These are phyloP conservation scores for Hofmannophila pseudospretella DNA, from an alignment of 2,888 invertebrate species.

Conservation along the genomic window DNA sequence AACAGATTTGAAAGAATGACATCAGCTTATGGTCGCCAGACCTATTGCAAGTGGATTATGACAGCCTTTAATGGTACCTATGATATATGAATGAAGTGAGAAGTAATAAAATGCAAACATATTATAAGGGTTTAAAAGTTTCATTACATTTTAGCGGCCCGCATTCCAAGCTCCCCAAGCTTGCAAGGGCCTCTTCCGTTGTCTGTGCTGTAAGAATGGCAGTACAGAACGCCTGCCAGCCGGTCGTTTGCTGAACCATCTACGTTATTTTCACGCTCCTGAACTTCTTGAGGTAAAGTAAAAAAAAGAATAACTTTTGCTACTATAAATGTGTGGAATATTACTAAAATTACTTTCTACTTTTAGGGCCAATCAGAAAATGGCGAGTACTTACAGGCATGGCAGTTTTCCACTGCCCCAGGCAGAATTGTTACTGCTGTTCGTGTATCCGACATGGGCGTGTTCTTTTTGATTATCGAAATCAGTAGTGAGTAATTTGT, in stretches of 20 bases:
- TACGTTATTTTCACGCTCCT: constrained; percentile 66
- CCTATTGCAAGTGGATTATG: too few relatives aligned
- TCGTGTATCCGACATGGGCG: constrained; percentile 63
- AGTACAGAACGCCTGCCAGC: constrained; percentile 54
- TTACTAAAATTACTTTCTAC: constrained; percentile 3
- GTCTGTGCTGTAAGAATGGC: constrained; percentile 62
- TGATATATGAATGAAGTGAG: neutral
- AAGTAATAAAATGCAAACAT: neutral
- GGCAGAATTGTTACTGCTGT: constrained; percentile 64
- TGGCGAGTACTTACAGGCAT: constrained; percentile 66
- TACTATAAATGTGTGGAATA: too few relatives aligned
- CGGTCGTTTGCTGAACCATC: constrained; percentile 69
- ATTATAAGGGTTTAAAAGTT: neutral
- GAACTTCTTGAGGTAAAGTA: constrained; percentile 66
- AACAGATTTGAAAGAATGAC: too few relatives aligned
- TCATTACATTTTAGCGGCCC: constrained; percentile 30
- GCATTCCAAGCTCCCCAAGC: constrained; percentile 40
- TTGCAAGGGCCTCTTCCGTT: constrained; percentile 71
- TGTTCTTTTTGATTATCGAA: constrained; percentile 68
- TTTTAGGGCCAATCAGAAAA: constrained; percentile 60
- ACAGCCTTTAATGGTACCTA: neutral
- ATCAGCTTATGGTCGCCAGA: too few relatives aligned
- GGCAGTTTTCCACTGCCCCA: constrained; percentile 63
- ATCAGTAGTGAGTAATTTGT: constrained; percentile 45
- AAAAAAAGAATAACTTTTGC: too few relatives aligned